Percentiles rank a stretch among this genome's conserved stretches.
Evolutionary conservation across 2,113 vertebrate genomes (phyloP).

Genomic region (Oncorhynchus masou): DNA sequence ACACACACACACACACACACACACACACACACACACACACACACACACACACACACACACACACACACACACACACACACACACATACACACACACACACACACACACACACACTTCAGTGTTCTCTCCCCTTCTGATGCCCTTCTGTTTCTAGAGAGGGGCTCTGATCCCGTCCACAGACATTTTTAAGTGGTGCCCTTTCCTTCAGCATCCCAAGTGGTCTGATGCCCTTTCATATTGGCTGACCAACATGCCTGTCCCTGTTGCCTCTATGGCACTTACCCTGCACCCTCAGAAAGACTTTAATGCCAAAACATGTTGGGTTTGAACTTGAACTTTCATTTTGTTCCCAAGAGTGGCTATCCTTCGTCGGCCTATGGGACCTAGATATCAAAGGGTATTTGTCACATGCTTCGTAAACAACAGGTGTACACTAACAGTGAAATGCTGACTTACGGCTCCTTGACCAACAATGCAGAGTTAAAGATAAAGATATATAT

Average conservation of each 20-base stretch:
- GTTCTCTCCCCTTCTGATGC: neutral
- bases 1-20: no score
- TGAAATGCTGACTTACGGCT: no score
- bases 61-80: no score
- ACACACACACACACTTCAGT: neutral
- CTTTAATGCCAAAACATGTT: no score
- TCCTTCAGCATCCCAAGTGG: constrained; percentile 1
- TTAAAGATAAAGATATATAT: no score
- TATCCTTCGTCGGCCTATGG: neutral
- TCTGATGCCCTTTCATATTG: constrained; percentile 34
- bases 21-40: neutral
- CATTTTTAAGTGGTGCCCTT: constrained; percentile 32
- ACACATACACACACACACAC: no score
- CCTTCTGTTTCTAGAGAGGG: neutral
- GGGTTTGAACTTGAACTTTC: no score
- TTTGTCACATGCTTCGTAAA: neutral
- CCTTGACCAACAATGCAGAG: no score
- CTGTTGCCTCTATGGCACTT: neutral
- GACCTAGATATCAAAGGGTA: neutral
- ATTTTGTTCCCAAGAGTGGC: no score
- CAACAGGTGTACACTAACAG: neutral
- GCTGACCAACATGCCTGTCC: neutral
- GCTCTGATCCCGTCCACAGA: neutral
- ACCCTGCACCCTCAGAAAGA: no score
- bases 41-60: neutral